Evolutionary conservation across 2,113 vertebrate genomes (phyloP).

Genomic region (Rostratula benghalensis): DNA sequence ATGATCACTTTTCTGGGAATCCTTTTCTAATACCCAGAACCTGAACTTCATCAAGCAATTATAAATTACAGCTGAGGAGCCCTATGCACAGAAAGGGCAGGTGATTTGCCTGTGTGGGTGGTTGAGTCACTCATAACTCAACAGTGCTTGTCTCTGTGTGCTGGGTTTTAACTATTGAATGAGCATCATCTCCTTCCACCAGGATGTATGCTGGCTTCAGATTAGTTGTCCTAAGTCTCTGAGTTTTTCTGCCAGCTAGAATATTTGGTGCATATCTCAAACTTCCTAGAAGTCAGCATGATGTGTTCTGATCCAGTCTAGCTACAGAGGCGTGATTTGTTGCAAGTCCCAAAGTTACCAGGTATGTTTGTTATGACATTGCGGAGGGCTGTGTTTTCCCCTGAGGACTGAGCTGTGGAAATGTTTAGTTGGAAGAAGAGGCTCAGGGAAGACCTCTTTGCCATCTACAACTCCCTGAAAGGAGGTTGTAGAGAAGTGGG

Average conservation of each 20-base stretch:
- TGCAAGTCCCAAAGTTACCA: neutral
- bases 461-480: too few relatives aligned
- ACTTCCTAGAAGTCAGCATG: neutral
- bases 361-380: neutral
- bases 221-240: neutral
- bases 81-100: neutral
- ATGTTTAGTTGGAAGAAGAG: neutral
- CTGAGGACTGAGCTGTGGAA: neutral
- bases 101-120: neutral
- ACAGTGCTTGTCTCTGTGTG: rapidly evolving
- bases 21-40: neutral
- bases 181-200: neutral
- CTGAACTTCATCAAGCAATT: neutral
- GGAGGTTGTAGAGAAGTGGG: too few relatives aligned
- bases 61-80: neutral
- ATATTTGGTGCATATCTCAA: neutral
- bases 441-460: too few relatives aligned
- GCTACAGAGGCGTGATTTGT: neutral
- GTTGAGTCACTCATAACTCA: neutral
- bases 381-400: neutral
- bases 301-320: neutral
- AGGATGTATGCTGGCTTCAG: neutral
- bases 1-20: neutral
- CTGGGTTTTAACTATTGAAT: neutral
- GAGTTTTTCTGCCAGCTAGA: neutral